phyloP scores from a whole-genome alignment of 2,113 vertebrate species.

The Condylura cristata region DNA sequence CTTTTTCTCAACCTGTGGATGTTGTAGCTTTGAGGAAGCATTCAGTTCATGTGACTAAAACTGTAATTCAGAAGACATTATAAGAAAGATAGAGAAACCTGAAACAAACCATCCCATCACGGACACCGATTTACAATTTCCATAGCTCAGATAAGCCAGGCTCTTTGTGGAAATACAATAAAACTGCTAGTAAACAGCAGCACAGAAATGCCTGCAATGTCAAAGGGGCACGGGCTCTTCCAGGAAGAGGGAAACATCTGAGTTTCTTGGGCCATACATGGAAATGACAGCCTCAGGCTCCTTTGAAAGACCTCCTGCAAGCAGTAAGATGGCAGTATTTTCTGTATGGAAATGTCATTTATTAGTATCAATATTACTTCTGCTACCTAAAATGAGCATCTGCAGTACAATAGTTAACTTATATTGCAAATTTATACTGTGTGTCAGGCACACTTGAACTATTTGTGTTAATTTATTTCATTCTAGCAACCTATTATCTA shows the following conservation, averaged over 20 bases:
- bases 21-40: neutral
- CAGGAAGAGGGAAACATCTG: neutral
- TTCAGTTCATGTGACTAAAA: neutral
- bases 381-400: neutral
- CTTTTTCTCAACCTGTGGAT: neutral
- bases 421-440: neutral
- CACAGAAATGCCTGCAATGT: neutral
- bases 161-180: conserved; percentile 40
- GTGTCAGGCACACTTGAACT: neutral
- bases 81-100: neutral
- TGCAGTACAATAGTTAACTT: neutral
- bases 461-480: neutral
- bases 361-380: neutral
- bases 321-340: neutral
- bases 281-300: conserved; percentile 27
- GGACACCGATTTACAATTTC: neutral
- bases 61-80: neutral
- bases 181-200: neutral
- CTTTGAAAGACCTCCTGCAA: conserved; percentile 18
- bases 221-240: neutral
- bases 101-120: neutral
- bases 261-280: conserved; percentile 27
- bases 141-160: neutral
- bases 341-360: neutral
- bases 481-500: neutral